Evolutionary conservation across 2,797 vertebrate genomes (phyloP).

Genomic region (Pseudochirops corinnae): DNA sequence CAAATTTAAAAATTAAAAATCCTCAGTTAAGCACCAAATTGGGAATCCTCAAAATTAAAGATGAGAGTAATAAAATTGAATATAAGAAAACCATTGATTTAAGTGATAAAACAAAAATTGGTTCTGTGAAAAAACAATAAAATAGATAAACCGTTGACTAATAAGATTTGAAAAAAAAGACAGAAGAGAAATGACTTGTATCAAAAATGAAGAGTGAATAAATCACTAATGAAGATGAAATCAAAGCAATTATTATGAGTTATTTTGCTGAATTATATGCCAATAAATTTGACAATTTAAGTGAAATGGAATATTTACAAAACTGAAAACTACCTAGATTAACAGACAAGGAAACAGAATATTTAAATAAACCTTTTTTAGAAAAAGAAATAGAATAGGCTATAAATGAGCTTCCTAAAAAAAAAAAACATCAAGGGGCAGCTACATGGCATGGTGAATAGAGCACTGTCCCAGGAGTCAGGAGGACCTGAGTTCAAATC

Average conservation of each 20-base stretch:
- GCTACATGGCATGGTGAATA: too few relatives aligned
- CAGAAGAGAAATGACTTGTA: not conserved
- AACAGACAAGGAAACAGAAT: not conserved
- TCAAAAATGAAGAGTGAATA: not conserved
- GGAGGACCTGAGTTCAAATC: too few relatives aligned
- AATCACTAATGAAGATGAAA: not conserved
- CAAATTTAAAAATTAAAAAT: not conserved
- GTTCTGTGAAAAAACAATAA: not conserved
- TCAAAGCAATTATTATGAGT: not conserved
- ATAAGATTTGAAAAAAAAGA: not conserved
- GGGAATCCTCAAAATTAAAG: not conserved
- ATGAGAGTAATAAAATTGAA: not conserved
- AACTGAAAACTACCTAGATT: not conserved
- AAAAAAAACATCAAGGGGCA: too few relatives aligned
- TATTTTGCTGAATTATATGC: not conserved
- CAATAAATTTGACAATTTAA: not conserved
- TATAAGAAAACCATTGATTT: not conserved
- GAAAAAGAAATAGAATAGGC: not conserved
- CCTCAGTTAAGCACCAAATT: not conserved
- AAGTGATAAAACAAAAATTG: not conserved
- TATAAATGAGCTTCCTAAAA: not conserved
- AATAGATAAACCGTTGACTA: not conserved
- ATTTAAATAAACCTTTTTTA: not conserved
- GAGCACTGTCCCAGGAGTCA: too few relatives aligned
- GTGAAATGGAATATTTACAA: not conserved